phyloP scores from a whole-genome alignment of 1,140 invertebrate genomes.

The Drosophila takahashii region DNA sequence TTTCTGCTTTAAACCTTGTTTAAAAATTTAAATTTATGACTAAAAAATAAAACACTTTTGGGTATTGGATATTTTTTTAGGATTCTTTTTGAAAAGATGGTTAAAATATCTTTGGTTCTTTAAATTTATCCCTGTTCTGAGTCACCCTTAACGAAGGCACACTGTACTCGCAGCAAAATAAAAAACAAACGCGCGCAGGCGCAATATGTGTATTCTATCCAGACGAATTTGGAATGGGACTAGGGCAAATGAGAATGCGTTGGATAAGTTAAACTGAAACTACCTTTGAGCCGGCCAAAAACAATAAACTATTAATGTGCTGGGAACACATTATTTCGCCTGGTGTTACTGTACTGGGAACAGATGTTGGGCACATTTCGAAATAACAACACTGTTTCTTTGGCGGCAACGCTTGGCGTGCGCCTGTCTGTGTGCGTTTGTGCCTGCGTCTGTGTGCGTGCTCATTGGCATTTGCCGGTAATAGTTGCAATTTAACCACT shows the following conservation, averaged over 20 bases:
- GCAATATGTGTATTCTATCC: neutral
- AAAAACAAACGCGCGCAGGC: constrained; percentile 26
- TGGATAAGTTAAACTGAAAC: neutral
- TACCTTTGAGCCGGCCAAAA: neutral
- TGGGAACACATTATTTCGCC: constrained; percentile 2
- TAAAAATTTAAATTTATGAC: too few species aligned
- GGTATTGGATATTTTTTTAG: too few species aligned
- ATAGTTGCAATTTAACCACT: neutral
- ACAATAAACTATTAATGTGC: constrained; percentile 1
- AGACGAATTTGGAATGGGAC: neutral
- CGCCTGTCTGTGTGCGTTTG: constrained; percentile 19
- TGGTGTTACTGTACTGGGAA: constrained; percentile 28
- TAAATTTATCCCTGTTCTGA: too few species aligned
- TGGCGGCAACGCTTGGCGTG: constrained; percentile 38
- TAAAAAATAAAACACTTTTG: too few species aligned
- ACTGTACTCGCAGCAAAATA: constrained; percentile 8
- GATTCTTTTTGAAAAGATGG: too few species aligned
- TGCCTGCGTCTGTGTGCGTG: constrained; percentile 24
- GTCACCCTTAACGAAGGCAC: constrained; percentile 1
- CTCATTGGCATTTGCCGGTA: constrained; percentile 21
- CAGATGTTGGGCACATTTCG: neutral
- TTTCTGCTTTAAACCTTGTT: too few species aligned
- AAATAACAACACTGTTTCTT: constrained; percentile 41
- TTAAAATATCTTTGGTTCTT: too few species aligned
- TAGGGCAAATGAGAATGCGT: neutral